Conservation (phyloP, 92 coral and sea anemone genomes). For the Phenganax stokvisi region DNA sequence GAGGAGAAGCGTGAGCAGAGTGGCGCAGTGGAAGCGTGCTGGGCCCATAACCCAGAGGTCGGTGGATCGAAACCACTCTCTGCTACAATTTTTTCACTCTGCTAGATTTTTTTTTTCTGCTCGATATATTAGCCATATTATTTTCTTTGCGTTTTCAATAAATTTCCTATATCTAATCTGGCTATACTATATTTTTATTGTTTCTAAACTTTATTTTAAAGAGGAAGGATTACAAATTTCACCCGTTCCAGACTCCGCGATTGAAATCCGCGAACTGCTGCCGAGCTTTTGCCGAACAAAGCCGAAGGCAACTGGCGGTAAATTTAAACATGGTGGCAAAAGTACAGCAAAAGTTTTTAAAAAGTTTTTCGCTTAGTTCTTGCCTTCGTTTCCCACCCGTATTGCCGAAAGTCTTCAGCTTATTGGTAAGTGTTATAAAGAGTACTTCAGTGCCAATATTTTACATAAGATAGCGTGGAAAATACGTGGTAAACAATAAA, state of each 20-base stretch:
- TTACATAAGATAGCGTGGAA: too few species aligned
- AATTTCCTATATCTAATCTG: background rate
- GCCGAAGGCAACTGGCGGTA: too few species aligned
- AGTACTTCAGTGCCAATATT: too few species aligned
- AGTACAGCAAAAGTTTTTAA: too few species aligned
- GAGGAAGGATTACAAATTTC: background rate
- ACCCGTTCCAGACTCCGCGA: background rate
- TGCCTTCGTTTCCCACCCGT: too few species aligned
- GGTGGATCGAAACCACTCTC: conserved; percentile 99
- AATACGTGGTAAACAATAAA: too few species aligned
- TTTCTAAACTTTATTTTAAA: background rate
- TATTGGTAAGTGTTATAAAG: too few species aligned
- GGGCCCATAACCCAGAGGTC: conserved; percentile 99
- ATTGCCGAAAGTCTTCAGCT: too few species aligned
- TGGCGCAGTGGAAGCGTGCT: conserved; percentile 99
- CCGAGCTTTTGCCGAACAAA: too few species aligned
- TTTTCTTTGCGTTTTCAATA: background rate
- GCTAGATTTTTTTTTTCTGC: background rate
- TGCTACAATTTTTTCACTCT: conserved; percentile 53
- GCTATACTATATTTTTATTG: background rate
- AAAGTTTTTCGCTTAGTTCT: too few species aligned
- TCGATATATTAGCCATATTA: background rate
- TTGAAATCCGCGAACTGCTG: too few species aligned
- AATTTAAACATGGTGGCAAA: too few species aligned
- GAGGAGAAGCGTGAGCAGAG: conserved; percentile 61